Evolutionary conservation across 92 coral and sea anemone genomes (phyloP).

Genomic region (Bergia puertoricense): DNA sequence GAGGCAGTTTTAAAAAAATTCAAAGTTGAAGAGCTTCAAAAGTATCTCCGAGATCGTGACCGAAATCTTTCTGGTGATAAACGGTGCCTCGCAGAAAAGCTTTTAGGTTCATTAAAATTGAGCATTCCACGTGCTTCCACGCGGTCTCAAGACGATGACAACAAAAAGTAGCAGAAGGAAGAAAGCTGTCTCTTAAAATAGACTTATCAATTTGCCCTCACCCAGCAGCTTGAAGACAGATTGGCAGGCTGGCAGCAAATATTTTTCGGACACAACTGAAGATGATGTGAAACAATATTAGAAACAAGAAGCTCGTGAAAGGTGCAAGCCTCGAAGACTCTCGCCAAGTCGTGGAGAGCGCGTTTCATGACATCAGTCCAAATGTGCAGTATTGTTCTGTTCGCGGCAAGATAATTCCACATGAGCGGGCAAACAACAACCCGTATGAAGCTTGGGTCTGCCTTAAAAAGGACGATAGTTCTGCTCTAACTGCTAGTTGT

Average conservation of each 20-base stretch:
- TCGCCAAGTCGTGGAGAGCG: not conserved
- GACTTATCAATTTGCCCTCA: not conserved
- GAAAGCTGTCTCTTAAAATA: not conserved
- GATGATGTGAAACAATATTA: not conserved
- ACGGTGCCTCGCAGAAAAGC: not conserved
- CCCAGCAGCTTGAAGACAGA: not conserved
- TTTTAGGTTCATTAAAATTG: not conserved
- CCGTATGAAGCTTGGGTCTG: conserved; percentile 19
- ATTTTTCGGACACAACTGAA: not conserved
- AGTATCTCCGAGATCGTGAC: conserved; percentile 4
- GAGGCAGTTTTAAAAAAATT: not conserved
- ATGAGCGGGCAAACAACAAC: not conserved
- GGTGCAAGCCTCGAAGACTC: not conserved
- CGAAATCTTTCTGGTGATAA: not conserved
- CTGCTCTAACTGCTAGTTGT: not conserved
- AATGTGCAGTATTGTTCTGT: not conserved
- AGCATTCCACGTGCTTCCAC: not conserved
- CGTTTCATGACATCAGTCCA: not conserved
- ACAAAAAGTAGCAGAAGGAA: not conserved
- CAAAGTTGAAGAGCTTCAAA: not conserved
- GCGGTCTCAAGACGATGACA: not conserved
- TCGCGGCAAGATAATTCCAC: not conserved
- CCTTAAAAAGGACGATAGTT: not conserved
- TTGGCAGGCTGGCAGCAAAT: not conserved
- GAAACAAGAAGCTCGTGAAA: not conserved